phyloP scores from a whole-genome alignment of 1,140 invertebrate species.

The Hylyphantes graminicola region DNA sequence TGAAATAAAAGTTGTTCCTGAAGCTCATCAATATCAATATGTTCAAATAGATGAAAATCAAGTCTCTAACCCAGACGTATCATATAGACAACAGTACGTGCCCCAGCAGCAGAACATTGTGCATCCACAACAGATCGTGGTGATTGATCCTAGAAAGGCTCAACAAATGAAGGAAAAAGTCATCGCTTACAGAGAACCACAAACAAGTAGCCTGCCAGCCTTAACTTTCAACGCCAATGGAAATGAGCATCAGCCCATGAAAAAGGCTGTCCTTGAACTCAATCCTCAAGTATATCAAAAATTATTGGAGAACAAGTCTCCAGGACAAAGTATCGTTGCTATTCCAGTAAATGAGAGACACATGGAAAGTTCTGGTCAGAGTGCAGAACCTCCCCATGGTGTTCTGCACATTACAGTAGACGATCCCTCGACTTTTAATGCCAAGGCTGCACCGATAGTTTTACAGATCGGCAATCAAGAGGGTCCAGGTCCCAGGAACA shows the following conservation, averaged over 20 bases:
- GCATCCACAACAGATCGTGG: background rate
- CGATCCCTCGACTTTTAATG: background rate
- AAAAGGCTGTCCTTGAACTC: conserved; percentile 29
- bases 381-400: conserved; percentile 13
- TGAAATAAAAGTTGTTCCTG: background rate
- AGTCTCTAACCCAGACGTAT: background rate
- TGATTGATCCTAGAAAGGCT: background rate
- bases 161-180: background rate
- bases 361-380: background rate
- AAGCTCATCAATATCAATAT: conserved; percentile 16
- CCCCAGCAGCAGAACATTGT: background rate
- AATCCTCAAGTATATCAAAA: conserved; percentile 31
- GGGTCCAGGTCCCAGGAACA: background rate
- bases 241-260: background rate
- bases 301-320: conserved; percentile 13
- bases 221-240: background rate
- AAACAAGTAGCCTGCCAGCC: background rate
- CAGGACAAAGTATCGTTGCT: conserved; percentile 1
- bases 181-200: background rate
- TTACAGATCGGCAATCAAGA: background rate
- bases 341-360: conserved; percentile 19
- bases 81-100: background rate
- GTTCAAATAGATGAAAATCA: conserved; percentile 8
- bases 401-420: conserved; percentile 30
- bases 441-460: conserved; percentile 1